Evolutionary conservation across 2,113 vertebrate genomes (phyloP).

Genomic region (Ophiodon elongatus): DNA sequence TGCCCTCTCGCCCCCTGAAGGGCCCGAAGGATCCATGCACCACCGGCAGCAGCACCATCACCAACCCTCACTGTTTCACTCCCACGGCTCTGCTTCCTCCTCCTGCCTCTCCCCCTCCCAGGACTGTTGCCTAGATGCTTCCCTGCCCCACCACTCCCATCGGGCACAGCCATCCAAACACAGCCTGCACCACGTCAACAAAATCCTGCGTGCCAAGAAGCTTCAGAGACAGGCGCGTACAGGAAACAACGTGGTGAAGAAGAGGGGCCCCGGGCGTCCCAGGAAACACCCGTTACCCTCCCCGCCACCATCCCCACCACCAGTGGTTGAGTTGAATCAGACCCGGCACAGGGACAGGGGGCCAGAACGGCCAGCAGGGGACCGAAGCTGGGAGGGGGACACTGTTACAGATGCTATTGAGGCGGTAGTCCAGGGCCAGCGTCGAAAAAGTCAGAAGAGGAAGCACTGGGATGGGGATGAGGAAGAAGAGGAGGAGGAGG

Average conservation of each 20-base stretch:
- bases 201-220: constrained; percentile 98
- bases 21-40: constrained; percentile 68
- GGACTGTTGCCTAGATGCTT: constrained; percentile 75
- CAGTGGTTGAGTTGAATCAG: constrained; percentile 55
- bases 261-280: constrained; percentile 91
- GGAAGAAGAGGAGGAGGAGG: constrained; percentile 74
- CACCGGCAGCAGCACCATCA: constrained; percentile 74
- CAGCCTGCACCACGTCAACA: constrained; percentile 98
- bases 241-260: constrained; percentile 98
- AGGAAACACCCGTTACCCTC: constrained; percentile 91
- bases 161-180: constrained; percentile 90
- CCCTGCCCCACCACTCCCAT: constrained; percentile 75
- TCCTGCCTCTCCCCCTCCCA: constrained; percentile 68
- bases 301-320: constrained; percentile 81
- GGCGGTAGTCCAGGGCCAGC: constrained; percentile 90
- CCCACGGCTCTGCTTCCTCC: constrained; percentile 69
- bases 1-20: constrained; percentile 70
- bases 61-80: constrained; percentile 78
- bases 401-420: constrained; percentile 94
- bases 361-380: constrained; percentile 50
- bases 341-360: constrained; percentile 66
- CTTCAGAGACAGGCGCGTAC: constrained; percentile 98
- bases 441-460: constrained; percentile 78
- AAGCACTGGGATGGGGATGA: constrained; percentile 75
- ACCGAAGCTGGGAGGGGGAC: constrained; percentile 85